Conservation (phyloP, 2,113 vertebrate genomes). For the Aramus guarauna region DNA sequence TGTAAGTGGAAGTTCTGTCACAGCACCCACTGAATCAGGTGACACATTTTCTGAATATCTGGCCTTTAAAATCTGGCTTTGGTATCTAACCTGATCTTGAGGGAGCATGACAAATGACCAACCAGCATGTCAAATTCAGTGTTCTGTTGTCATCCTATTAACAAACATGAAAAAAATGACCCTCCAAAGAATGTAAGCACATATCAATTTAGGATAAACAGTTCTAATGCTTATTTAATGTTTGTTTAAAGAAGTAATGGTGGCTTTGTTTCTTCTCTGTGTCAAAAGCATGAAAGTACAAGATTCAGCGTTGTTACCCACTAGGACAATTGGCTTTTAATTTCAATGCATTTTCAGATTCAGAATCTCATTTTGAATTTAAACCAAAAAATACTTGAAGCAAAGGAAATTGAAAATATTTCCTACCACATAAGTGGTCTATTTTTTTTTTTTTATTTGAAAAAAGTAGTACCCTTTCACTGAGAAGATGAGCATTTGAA, state of each 20-base stretch:
- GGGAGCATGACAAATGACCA: neutral
- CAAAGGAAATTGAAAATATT: neutral
- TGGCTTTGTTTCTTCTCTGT: neutral
- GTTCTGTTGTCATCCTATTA: neutral
- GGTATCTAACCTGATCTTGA: neutral
- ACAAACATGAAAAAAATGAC: neutral
- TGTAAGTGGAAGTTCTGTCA: neutral
- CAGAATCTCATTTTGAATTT: neutral
- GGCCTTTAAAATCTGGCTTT: neutral
- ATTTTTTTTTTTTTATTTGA: neutral
- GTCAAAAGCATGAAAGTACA: neutral
- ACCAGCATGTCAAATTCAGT: neutral
- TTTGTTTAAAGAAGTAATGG: conserved; percentile 1
- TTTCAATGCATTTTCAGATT: neutral
- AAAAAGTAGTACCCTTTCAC: neutral
- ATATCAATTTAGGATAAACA: neutral
- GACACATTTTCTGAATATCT: neutral
- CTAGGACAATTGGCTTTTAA: neutral
- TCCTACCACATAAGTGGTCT: neutral
- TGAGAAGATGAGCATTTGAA: neutral
- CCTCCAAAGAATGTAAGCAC: conserved; percentile 21
- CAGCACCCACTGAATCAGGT: neutral
- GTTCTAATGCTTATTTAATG: conserved; percentile 25
- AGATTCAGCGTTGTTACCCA: neutral
- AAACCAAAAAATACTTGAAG: neutral